Conservation (phyloP, 2,113 vertebrate species). For the Nesoenas mayeri region DNA sequence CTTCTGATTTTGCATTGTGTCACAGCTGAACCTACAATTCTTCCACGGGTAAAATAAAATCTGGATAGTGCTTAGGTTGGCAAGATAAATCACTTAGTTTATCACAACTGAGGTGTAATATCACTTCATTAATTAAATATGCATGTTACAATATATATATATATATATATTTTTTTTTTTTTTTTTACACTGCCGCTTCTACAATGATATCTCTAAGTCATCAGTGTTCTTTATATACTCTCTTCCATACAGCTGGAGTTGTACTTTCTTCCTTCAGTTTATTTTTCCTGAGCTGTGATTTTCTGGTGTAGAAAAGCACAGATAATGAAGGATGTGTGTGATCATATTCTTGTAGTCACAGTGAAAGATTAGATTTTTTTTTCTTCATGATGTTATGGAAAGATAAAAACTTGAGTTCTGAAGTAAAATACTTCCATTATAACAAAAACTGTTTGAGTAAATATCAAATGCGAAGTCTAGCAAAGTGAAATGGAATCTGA, state of each 20-base stretch:
- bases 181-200: slow-evolving; percentile 40
- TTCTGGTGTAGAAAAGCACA: slow-evolving; percentile 1
- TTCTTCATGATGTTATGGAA: not conserved
- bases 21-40: not conserved
- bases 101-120: slow-evolving; percentile 31
- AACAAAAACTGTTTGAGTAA: not conserved
- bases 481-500: not conserved
- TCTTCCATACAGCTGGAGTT: slow-evolving; percentile 4
- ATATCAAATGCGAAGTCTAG: not conserved
- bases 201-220: slow-evolving; percentile 28
- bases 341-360: slow-evolving; percentile 2
- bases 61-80: not conserved
- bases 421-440: slow-evolving; percentile 9
- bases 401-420: not conserved
- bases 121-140: slow-evolving; percentile 57
- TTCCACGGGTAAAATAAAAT: not conserved
- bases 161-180: not conserved
- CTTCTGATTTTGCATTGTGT: slow-evolving; percentile 30
- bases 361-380: slow-evolving; percentile 1
- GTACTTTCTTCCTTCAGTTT: not conserved
- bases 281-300: slow-evolving; percentile 17
- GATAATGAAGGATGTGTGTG: not conserved
- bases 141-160: not conserved
- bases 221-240: slow-evolving; percentile 28
- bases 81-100: slow-evolving; percentile 36